Evolutionary conservation across 2,113 vertebrate species (phyloP).

Genomic region (Phalacrocorax carbo): DNA sequence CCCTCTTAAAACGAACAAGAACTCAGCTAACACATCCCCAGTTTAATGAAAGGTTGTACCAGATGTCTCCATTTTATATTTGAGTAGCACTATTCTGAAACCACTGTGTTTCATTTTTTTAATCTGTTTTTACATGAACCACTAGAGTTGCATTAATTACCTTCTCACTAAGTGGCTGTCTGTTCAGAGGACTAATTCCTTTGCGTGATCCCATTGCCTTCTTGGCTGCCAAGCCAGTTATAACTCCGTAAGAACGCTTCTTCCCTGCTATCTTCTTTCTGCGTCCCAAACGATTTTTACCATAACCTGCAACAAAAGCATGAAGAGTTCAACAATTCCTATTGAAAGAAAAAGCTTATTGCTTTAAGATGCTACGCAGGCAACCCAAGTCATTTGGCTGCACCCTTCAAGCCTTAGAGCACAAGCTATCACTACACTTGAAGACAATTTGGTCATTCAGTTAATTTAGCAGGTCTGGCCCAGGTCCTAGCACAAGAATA

Average conservation of each 20-base stretch:
- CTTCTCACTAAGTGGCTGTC: conserved; percentile 84
- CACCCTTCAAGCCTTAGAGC: background rate
- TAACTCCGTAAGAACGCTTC: conserved; percentile 84
- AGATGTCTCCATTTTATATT: background rate
- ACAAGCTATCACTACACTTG: background rate
- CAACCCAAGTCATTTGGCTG: background rate
- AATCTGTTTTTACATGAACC: background rate
- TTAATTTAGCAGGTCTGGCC: background rate
- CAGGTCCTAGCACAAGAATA: background rate
- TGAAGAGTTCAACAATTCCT: background rate
- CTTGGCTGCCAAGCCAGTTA: conserved; percentile 88
- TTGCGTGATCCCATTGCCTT: conserved; percentile 79
- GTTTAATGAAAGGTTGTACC: background rate
- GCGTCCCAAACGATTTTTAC: conserved; percentile 73
- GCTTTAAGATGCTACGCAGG: background rate
- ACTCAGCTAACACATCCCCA: background rate
- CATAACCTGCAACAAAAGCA: conserved; percentile 69
- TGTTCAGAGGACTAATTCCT: conserved; percentile 84
- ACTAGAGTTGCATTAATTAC: background rate
- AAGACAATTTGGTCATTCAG: background rate
- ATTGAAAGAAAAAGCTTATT: background rate
- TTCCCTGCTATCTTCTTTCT: conserved; percentile 75
- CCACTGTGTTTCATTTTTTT: background rate
- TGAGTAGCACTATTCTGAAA: background rate
- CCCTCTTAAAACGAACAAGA: background rate